Evolutionary conservation across 1,140 invertebrate genomes (phyloP).

Genomic region (Panulirus ornatus): DNA sequence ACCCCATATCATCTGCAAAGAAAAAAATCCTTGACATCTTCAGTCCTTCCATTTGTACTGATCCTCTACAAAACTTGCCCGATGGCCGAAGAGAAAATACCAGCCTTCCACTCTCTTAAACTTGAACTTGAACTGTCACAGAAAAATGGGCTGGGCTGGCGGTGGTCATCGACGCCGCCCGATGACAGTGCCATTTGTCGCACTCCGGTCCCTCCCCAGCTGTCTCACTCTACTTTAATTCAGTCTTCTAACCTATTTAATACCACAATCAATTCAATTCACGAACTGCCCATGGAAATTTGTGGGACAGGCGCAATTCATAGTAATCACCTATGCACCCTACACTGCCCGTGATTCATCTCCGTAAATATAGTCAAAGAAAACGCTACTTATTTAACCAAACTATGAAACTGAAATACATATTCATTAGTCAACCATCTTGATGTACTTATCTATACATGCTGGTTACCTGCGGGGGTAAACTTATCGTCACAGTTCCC

Average conservation of each 20-base stretch:
- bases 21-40: too few species aligned
- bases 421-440: background rate
- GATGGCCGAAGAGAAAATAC: too few species aligned
- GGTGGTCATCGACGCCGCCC: background rate
- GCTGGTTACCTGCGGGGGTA: background rate
- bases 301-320: too few species aligned
- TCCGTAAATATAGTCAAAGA: background rate
- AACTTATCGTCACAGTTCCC: background rate
- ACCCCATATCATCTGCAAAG: too few species aligned
- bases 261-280: too few species aligned
- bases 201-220: background rate
- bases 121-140: background rate
- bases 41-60: too few species aligned
- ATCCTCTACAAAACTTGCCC: too few species aligned
- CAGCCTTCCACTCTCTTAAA: background rate
- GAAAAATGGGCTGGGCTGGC: background rate
- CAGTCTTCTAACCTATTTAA: too few species aligned
- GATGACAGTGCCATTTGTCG: slow-evolving; percentile 7
- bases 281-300: too few species aligned
- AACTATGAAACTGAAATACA: background rate
- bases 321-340: background rate
- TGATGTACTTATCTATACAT: background rate
- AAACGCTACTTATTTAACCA: slow-evolving; percentile 6
- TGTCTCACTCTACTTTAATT: background rate
- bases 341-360: slow-evolving; percentile 3